phyloP scores from a whole-genome alignment of 2,888 invertebrate genomes.

The Oxystoma pomonae region DNA sequence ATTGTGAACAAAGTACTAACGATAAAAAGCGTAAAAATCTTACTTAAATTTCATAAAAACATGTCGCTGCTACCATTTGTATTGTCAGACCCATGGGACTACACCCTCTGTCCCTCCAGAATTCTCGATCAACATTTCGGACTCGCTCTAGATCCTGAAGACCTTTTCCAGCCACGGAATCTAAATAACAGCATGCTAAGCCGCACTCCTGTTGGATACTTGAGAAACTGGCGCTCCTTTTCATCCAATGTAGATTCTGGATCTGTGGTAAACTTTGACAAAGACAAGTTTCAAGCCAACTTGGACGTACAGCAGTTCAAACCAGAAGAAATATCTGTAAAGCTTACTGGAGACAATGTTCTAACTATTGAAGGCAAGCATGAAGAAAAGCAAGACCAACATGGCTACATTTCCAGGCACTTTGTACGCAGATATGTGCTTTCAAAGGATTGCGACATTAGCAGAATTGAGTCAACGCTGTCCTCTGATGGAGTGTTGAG shows the following conservation, averaged over 20 bases:
- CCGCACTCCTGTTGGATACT: slow-evolving; percentile 16
- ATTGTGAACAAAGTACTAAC: no score
- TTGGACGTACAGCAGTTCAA: slow-evolving; percentile 25
- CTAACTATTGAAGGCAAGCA: slow-evolving; percentile 74
- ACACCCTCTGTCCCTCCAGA: slow-evolving; percentile 14
- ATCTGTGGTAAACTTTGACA: slow-evolving; percentile 14
- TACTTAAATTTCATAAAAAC: no score
- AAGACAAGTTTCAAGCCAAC: slow-evolving; percentile 17
- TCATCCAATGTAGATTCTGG: slow-evolving; percentile 19
- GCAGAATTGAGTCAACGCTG: no score
- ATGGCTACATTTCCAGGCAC: slow-evolving; percentile 72
- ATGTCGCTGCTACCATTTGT: no score
- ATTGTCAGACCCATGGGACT: no score
- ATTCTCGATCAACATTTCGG: slow-evolving; percentile 15
- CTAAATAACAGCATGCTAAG: slow-evolving; percentile 6
- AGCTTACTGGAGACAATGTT: slow-evolving; percentile 51
- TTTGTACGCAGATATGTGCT: slow-evolving; percentile 68
- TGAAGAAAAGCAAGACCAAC: slow-evolving; percentile 69
- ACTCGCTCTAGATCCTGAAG: slow-evolving; percentile 7
- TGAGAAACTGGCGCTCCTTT: slow-evolving; percentile 21
- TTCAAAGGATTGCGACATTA: no score
- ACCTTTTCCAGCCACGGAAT: slow-evolving; percentile 6
- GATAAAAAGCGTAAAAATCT: no score
- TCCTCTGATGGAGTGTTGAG: no score
- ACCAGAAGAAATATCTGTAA: slow-evolving; percentile 25